These are phyloP conservation scores for Distichodus sexfasciatus DNA, from an alignment of 2,797 vertebrate species.

Conservation along the genomic window DNA sequence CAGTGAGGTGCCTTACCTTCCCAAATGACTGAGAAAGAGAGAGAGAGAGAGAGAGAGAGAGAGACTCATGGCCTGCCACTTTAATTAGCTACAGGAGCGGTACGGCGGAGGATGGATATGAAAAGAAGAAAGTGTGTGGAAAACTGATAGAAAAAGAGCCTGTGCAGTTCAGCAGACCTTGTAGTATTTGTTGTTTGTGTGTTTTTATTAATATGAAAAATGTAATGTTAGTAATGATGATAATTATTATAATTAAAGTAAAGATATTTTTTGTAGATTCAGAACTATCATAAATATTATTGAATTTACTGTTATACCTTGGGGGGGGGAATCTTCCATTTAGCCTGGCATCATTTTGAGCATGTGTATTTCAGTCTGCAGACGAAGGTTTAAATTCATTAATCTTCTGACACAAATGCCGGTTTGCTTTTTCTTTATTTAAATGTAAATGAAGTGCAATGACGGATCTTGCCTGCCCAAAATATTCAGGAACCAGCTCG, in stretches of 20 bases:
- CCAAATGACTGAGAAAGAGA: slow-evolving; percentile 7
- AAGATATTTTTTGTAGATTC: too few species aligned
- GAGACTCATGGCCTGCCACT: slow-evolving; percentile 78
- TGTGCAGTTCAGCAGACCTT: background rate
- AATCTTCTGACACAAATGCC: slow-evolving; percentile 12
- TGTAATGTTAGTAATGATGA: background rate
- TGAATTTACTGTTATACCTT: too few species aligned
- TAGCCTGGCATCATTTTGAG: background rate
- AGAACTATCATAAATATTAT: background rate
- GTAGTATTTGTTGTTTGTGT: background rate
- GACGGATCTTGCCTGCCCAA: slow-evolving; percentile 35
- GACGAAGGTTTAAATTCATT: slow-evolving; percentile 9
- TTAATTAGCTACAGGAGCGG: slow-evolving; percentile 75
- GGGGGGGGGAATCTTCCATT: too few species aligned
- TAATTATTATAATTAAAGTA: slow-evolving; percentile 6
- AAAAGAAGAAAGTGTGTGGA: slow-evolving; percentile 28
- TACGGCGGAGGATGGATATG: slow-evolving; percentile 58
- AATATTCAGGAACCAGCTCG: slow-evolving; percentile 30
- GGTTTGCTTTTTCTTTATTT: slow-evolving; percentile 39
- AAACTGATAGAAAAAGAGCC: background rate
- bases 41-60: too few species aligned
- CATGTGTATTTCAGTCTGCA: background rate
- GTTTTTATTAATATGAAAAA: background rate
- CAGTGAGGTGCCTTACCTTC: slow-evolving; percentile 52
- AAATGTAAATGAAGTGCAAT: slow-evolving; percentile 40